Percentiles rank a stretch among this genome's conserved stretches.
Conservation (phyloP, 2,797 vertebrate genomes). For the Liparis tanakae region DNA sequence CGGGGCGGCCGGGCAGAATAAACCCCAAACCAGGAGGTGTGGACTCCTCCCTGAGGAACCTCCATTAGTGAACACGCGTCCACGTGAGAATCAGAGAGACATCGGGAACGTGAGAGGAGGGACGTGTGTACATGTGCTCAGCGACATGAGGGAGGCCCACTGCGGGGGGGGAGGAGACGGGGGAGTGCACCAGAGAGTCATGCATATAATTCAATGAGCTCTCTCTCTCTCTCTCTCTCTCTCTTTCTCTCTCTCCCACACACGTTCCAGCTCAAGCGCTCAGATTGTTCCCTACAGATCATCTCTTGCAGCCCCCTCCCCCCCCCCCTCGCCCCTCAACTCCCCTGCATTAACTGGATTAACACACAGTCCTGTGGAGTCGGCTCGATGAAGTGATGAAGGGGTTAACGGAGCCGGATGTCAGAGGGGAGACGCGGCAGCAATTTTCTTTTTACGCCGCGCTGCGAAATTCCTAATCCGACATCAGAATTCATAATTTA, state of each 20-base stretch:
- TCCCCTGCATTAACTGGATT: conserved; percentile 67
- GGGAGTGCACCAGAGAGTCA: conserved; percentile 51
- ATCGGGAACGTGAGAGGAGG: conserved; percentile 50
- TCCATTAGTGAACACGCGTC: conserved; percentile 63
- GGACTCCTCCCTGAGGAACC: conserved; percentile 43
- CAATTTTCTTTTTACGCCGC: conserved; percentile 26
- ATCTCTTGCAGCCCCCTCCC: conserved; percentile 34
- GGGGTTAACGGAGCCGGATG: conserved; percentile 75
- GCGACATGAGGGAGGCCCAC: conserved; percentile 35
- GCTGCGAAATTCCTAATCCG: conserved; percentile 24
- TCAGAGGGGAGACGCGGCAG: conserved; percentile 25
- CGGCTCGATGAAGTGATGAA: conserved; percentile 60
- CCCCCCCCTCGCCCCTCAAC: background rate
- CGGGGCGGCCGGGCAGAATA: conserved; percentile 27
- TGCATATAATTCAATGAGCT: conserved; percentile 73
- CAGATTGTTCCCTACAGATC: conserved; percentile 66
- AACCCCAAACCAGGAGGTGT: conserved; percentile 38
- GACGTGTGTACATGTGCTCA: conserved; percentile 41
- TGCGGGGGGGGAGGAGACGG: conserved; percentile 23
- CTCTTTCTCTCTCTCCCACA: too few relatives aligned
- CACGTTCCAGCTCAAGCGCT: conserved; percentile 57
- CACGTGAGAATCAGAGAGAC: conserved; percentile 70
- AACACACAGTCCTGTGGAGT: conserved; percentile 66
- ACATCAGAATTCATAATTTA: conserved; percentile 25
- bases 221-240: conserved; percentile 17